phyloP scores from a whole-genome alignment of 2,113 vertebrate species.

The Elephantulus edwardii region DNA sequence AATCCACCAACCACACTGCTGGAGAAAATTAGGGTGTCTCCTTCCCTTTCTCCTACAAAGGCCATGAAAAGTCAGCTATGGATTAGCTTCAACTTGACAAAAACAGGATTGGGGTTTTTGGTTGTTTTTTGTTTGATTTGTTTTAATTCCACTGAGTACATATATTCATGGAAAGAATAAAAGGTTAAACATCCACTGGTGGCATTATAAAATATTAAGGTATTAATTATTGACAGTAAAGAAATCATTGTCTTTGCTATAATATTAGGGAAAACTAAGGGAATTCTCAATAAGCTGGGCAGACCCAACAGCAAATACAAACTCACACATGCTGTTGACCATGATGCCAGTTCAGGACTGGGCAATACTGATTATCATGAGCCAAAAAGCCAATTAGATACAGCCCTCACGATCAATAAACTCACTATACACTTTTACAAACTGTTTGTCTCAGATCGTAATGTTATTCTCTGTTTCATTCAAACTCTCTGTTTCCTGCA shows the following conservation, averaged over 20 bases:
- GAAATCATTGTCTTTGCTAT: background rate
- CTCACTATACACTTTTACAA: background rate
- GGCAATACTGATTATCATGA: background rate
- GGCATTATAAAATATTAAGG: background rate
- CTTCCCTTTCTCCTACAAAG: no score
- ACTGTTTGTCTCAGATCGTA: background rate
- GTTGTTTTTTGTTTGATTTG: no score
- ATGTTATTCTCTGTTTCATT: background rate
- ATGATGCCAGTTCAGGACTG: background rate
- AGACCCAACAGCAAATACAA: background rate
- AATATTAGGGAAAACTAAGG: background rate
- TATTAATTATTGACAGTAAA: background rate
- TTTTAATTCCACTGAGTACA: no score
- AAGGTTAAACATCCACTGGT: background rate
- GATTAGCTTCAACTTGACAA: no score
- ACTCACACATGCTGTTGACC: no score
- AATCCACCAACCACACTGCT: no score
- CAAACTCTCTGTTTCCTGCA: background rate
- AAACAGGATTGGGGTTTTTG: no score
- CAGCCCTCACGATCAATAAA: background rate
- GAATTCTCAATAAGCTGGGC: background rate
- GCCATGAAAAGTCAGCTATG: no score
- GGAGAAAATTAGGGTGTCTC: no score
- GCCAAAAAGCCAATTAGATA: background rate
- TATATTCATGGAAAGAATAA: constrained; percentile 26